Conservation (phyloP, 2,113 vertebrate genomes). For the Anoplopoma fimbria region DNA sequence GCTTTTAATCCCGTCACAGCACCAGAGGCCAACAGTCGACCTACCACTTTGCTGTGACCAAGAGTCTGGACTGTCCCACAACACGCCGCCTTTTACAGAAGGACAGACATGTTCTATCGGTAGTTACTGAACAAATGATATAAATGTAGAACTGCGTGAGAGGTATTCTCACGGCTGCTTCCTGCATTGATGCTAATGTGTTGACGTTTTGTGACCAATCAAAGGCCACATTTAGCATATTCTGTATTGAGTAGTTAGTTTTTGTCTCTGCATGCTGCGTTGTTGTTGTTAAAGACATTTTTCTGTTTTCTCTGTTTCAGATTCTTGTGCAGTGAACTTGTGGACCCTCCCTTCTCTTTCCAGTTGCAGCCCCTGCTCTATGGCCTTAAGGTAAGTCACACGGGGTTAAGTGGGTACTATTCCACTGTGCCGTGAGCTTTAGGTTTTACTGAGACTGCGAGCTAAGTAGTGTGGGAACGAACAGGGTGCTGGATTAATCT, state of each 20-base stretch:
- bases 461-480: constrained; percentile 67
- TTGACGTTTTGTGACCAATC: not conserved
- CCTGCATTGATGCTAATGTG: too few relatives aligned
- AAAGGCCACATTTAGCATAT: not conserved
- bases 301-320: constrained; percentile 62
- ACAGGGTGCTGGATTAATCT: constrained; percentile 49
- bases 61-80: constrained; percentile 5
- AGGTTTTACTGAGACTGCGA: constrained; percentile 29
- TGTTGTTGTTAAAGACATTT: constrained; percentile 23
- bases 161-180: not conserved
- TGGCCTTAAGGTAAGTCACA: constrained; percentile 81
- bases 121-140: not conserved
- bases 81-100: not conserved
- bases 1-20: constrained; percentile 73
- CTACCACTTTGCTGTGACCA: constrained; percentile 44
- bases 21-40: constrained; percentile 50
- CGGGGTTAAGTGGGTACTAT: constrained; percentile 21
- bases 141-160: too few relatives aligned
- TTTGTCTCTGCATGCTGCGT: too few relatives aligned
- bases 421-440: constrained; percentile 12
- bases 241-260: too few relatives aligned
- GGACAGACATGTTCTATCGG: too few relatives aligned
- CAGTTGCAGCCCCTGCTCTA: constrained; percentile 65
- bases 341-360: constrained; percentile 49
- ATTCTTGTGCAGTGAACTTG: constrained; percentile 55